phyloP scores from a whole-genome alignment of 2,797 vertebrate genomes.

The Cichlasoma orientale region DNA sequence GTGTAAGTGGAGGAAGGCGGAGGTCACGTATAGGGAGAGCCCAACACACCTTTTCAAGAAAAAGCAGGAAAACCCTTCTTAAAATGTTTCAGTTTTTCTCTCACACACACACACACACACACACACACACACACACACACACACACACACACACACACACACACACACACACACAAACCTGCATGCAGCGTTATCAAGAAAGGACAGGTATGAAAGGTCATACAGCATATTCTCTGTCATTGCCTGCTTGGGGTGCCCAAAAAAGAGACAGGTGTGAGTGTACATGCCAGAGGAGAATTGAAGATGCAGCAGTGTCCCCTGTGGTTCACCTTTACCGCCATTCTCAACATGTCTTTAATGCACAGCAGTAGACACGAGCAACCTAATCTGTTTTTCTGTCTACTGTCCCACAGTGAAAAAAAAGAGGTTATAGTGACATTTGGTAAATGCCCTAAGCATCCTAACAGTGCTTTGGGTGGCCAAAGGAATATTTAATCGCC shows the following conservation, averaged over 20 bases:
- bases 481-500: not conserved
- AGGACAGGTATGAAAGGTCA: slow-evolving; percentile 54
- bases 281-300: slow-evolving; percentile 39
- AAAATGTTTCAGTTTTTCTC: not conserved
- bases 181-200: not conserved
- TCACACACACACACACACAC: not conserved
- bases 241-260: slow-evolving; percentile 14
- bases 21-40: slow-evolving; percentile 36
- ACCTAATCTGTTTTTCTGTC: slow-evolving; percentile 42
- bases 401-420: not conserved
- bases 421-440: not conserved
- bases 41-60: slow-evolving; percentile 23
- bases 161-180: not conserved
- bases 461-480: not conserved
- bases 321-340: slow-evolving; percentile 46
- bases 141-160: not conserved
- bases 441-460: slow-evolving; percentile 2
- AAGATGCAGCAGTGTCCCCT: slow-evolving; percentile 45
- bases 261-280: slow-evolving; percentile 26
- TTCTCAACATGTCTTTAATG: slow-evolving; percentile 38
- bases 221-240: slow-evolving; percentile 39
- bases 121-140: not conserved
- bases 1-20: not conserved
- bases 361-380: slow-evolving; percentile 32
- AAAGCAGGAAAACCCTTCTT: slow-evolving; percentile 28